These are phyloP conservation scores for Malurus elegans DNA, from an alignment of 2,113 vertebrate species.

Conservation along the genomic window DNA sequence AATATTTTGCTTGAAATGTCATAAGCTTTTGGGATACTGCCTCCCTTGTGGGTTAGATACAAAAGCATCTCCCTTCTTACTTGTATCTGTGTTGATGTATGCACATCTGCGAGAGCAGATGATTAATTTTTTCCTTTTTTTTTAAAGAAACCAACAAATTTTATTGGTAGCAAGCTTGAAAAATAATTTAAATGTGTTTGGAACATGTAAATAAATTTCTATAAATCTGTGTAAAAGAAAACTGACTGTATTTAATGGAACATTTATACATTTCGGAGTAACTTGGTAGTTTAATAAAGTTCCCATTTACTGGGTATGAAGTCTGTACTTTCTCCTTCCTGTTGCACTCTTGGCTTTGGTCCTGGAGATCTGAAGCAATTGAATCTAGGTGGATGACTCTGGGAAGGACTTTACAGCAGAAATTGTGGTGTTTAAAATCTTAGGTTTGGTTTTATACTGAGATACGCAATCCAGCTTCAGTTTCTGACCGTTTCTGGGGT, in stretches of 20 bases:
- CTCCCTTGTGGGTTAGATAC: conserved; percentile 2
- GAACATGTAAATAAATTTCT: conserved; percentile 77
- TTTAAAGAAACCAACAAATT: not conserved
- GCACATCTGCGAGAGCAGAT: conserved; percentile 61
- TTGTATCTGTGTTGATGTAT: conserved; percentile 19
- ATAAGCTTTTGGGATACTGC: conserved; percentile 23
- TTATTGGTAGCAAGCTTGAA: conserved; percentile 70
- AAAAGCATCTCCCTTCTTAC: conserved; percentile 3
- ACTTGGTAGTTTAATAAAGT: conserved; percentile 77
- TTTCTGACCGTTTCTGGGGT: not conserved
- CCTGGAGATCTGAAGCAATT: not conserved
- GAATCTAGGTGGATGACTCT: not conserved
- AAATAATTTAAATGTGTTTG: conserved; percentile 76
- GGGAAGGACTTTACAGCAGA: not conserved
- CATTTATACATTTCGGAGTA: conserved; percentile 79
- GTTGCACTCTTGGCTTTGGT: not conserved
- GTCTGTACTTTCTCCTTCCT: conserved; percentile 32
- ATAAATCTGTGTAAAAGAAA: conserved; percentile 67
- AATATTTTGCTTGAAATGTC: conserved; percentile 1
- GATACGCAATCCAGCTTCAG: not conserved
- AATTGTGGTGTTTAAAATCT: not conserved
- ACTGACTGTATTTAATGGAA: conserved; percentile 78
- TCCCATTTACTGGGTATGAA: conserved; percentile 62
- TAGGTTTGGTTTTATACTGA: not conserved
- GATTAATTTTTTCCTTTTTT: conserved; percentile 26